These are phyloP conservation scores for Pegoplata infirma DNA, from an alignment of 2,888 invertebrate species.

Conservation along the genomic window DNA sequence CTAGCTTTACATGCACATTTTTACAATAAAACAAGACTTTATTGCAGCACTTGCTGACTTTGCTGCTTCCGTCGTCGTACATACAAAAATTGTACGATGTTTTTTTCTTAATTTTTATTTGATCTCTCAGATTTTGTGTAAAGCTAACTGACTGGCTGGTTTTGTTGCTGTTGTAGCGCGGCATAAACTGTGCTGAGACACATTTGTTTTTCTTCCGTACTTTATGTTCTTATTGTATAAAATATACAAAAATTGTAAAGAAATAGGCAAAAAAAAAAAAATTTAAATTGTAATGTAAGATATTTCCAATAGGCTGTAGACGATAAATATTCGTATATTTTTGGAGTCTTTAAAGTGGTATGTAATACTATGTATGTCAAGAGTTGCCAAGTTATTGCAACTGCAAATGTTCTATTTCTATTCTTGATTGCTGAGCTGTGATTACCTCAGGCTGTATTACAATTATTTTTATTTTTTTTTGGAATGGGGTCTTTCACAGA, in stretches of 20 bases:
- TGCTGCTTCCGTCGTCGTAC: conserved; percentile 60
- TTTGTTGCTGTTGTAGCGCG: conserved; percentile 16
- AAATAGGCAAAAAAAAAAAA: conserved; percentile 32
- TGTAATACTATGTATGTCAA: not conserved
- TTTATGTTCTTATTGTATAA: conserved; percentile 8
- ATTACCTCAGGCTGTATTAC: too few species aligned
- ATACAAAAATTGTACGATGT: not conserved
- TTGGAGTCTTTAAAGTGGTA: conserved; percentile 27
- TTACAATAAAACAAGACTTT: conserved; percentile 45
- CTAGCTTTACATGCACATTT: conserved; percentile 50
- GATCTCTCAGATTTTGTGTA: conserved; percentile 44
- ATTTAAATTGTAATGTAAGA: conserved; percentile 2
- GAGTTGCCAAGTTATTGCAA: conserved; percentile 40
- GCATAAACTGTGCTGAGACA: conserved; percentile 22
- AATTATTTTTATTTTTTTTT: too few species aligned
- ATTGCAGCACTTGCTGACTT: conserved; percentile 61
- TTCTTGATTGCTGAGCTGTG: too few species aligned
- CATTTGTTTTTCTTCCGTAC: conserved; percentile 44
- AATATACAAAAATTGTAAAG: conserved; percentile 24
- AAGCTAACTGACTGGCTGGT: conserved; percentile 23
- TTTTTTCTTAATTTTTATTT: conserved; percentile 13
- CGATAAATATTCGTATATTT: conserved; percentile 43
- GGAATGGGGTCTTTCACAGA: too few species aligned
- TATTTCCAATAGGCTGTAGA: conserved; percentile 49
- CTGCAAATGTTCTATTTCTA: too few species aligned